Percentiles rank a stretch among this genome's conserved stretches.
phyloP scores from a whole-genome alignment of 2,113 vertebrate genomes.

The Anolis sagrei region DNA sequence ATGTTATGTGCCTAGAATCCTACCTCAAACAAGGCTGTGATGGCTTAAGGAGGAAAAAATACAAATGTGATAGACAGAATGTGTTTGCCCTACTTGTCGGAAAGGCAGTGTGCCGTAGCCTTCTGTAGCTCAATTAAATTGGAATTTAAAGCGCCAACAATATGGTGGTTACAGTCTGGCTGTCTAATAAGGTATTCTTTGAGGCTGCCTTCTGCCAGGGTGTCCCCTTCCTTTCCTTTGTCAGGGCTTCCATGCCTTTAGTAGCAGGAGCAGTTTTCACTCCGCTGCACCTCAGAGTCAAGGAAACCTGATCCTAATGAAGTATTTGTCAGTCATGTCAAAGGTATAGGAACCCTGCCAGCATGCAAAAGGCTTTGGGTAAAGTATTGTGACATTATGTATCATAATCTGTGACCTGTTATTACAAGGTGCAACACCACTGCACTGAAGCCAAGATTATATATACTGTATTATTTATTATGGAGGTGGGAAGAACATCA shows the following conservation, averaged over 20 bases:
- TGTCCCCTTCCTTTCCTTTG: neutral
- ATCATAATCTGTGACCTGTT: neutral
- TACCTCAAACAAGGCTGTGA: conserved; percentile 47
- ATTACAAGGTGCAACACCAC: neutral
- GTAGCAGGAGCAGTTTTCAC: neutral
- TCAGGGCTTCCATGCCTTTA: neutral
- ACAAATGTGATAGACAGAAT: conserved; percentile 67
- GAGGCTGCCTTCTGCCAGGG: conserved; percentile 40
- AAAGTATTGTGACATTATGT: neutral
- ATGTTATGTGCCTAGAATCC: conserved; percentile 40
- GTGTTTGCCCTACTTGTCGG: conserved; percentile 67
- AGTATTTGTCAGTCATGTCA: neutral
- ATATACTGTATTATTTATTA: neutral
- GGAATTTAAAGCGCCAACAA: conserved; percentile 47
- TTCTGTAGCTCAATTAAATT: conserved; percentile 71
- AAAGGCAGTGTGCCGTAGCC: conserved; percentile 61
- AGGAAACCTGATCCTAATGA: neutral
- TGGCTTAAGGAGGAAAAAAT: conserved; percentile 26
- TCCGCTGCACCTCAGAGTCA: neutral
- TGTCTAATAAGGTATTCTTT: conserved; percentile 67
- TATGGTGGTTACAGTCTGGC: conserved; percentile 40
- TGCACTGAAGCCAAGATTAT: neutral
- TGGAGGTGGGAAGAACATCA: neutral
- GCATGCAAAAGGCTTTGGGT: neutral
- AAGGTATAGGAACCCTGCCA: neutral